Percentiles rank a stretch among this genome's conserved stretches.
Evolutionary conservation across 2,888 invertebrate genomes (phyloP).

Genomic region (Hyposoter dolosus): DNA sequence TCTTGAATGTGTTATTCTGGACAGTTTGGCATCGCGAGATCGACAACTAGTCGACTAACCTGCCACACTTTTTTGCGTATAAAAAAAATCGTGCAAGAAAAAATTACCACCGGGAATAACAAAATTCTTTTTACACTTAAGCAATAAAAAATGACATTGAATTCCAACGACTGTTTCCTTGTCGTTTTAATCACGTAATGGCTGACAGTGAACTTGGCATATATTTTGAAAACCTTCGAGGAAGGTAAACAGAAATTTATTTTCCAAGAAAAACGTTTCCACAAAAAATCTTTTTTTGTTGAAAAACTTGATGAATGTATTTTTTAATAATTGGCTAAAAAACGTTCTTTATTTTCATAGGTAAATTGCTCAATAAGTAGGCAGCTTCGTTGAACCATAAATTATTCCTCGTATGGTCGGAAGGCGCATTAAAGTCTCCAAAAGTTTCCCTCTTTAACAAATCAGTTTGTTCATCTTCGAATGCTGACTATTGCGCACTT

Average conservation of each 20-base stretch:
- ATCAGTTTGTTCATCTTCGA: not conserved
- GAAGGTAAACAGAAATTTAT: not conserved
- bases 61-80: not conserved
- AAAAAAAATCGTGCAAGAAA: not conserved
- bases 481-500: slow-evolving; percentile 3
- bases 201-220: slow-evolving; percentile 34
- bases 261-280: not conserved
- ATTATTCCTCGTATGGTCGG: not conserved
- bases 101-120: not conserved
- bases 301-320: not conserved
- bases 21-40: not conserved
- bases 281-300: not conserved
- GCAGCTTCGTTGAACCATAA: not conserved
- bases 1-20: not conserved
- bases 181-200: slow-evolving; percentile 10
- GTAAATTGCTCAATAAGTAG: not conserved
- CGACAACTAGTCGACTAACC: not conserved
- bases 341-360: not conserved
- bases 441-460: not conserved
- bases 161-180: not conserved
- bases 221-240: not conserved
- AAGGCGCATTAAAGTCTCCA: not conserved
- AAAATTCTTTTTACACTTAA: not conserved
- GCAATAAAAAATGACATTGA: slow-evolving; percentile 29
- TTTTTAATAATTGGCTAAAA: not conserved